These are phyloP conservation scores for Drosophila lowei DNA, from an alignment of 1,140 invertebrate genomes.

Conservation along the genomic window DNA sequence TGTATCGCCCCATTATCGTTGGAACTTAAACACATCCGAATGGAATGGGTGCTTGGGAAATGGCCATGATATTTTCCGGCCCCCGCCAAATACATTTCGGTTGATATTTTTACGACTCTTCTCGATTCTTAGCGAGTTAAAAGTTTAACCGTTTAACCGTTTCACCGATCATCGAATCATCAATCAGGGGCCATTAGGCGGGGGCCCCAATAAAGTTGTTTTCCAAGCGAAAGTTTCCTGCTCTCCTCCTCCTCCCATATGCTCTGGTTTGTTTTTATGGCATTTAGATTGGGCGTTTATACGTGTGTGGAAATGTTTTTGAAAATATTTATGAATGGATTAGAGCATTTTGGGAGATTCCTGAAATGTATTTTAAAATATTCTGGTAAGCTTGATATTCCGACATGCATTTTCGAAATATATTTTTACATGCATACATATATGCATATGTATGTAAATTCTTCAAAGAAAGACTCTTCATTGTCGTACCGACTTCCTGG, in stretches of 20 bases:
- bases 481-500: not conserved
- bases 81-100: slow-evolving; percentile 51
- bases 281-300: slow-evolving; percentile 71
- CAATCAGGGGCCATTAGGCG: slow-evolving; percentile 58
- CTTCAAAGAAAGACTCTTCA: not conserved
- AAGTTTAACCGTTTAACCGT: slow-evolving; percentile 64
- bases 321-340: slow-evolving; percentile 68
- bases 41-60: no score
- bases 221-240: slow-evolving; percentile 62
- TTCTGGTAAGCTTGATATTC: slow-evolving; percentile 21
- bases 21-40: no score
- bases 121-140: slow-evolving; percentile 74
- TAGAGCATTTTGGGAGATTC: slow-evolving; percentile 25
- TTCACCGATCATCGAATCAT: slow-evolving; percentile 63
- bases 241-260: no score
- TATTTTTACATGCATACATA: no score
- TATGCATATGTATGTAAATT: slow-evolving; percentile 10
- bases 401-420: no score
- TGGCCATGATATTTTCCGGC: slow-evolving; percentile 55
- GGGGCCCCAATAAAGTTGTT: slow-evolving; percentile 45
- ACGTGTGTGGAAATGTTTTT: slow-evolving; percentile 16
- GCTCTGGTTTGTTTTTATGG: slow-evolving; percentile 54
- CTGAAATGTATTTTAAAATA: slow-evolving; percentile 23
- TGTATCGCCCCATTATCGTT: no score
- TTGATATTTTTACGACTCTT: slow-evolving; percentile 47